Evolutionary conservation across 2,113 vertebrate genomes (phyloP).

Genomic region (Chunga burmeisteri): DNA sequence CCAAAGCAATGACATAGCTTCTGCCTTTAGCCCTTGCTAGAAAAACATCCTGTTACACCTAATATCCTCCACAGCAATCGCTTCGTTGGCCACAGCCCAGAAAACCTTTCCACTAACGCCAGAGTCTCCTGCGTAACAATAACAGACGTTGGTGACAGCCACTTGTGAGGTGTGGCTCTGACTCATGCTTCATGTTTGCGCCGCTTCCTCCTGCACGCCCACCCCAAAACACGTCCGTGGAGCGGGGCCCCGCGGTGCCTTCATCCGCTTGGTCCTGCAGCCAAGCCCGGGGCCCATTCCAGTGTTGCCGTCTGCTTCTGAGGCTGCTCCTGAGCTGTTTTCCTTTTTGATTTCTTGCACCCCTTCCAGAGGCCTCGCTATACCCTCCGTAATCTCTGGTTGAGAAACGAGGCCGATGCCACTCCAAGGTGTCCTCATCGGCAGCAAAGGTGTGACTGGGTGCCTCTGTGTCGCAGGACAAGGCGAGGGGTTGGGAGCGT

Average conservation of each 20-base stretch:
- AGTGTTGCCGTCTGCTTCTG: fast-evolving
- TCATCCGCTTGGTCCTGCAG: neutral
- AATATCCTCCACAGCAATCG: neutral
- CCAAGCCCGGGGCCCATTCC: neutral
- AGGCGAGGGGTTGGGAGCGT: fast-evolving
- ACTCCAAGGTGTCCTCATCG: neutral
- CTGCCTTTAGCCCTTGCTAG: neutral
- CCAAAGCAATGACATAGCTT: slow-evolving; percentile 45
- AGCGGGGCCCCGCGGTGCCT: fast-evolving
- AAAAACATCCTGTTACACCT: slow-evolving; percentile 38
- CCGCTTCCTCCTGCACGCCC: neutral
- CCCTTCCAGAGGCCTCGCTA: neutral
- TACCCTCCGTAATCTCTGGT: fast-evolving
- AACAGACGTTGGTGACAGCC: neutral
- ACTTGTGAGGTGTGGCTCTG: neutral
- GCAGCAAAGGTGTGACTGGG: neutral
- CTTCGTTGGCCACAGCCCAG: neutral
- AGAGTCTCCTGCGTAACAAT: neutral
- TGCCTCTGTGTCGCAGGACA: neutral
- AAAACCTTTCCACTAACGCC: neutral
- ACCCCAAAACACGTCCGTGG: neutral
- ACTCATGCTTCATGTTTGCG: neutral
- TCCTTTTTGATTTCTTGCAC: fast-evolving
- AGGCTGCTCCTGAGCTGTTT: neutral
- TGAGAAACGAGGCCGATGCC: fast-evolving